Evolutionary conservation across 2,888 invertebrate species (phyloP), one percentile per base, ranked within the genome.

Genomic region (Rapana venosa): DNA sequence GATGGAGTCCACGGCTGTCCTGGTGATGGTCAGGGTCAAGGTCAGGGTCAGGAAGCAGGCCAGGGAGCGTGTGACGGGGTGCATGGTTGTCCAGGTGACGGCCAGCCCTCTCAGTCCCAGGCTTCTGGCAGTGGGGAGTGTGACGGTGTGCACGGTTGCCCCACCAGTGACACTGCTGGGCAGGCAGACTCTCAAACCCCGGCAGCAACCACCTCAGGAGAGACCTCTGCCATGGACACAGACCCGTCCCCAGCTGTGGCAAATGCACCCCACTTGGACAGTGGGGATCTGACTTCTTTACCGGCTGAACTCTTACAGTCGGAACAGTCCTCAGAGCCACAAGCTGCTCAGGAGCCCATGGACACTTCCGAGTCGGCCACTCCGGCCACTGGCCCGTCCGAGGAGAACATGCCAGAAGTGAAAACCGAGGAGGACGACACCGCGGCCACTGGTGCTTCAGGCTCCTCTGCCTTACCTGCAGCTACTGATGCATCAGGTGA

Each of bases 191-290:
- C 89, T 35, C 74, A 87, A 20, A 88, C 91, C 47, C 89, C 91
- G 26, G 88, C 91, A 35, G 90, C 92, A 4, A 74, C 93, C n/a
- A 92, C 92, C 32, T 92, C 94, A 30, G 88, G 77, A n/a, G 89
- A 89, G 11, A 22, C 70, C 30, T n/a, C 74, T 32, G 58, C 89
- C n/a, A 89, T 89, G 89, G 89, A 89, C 84, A 88, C 88, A 4
- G 77, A 85, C 36, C 26, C 79, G 4, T 1, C 81, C 4, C 20
- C 22, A 8, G 36, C 36, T 22, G 22, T 26, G 13, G 36, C 20
- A 6, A 15, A 26, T 15, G 35, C 32, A 0, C 32, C 79, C 17
- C 36, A 81, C 6, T 4, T 81, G 81, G 26, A 81, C 47, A 81
- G 36, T 26, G 32, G 47, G 22, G 89, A 85, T 15, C 74, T 89